Base-by-base conservation (phyloP, 2,797 vertebrate species). In the Eulemur rubriventer region DNA sequence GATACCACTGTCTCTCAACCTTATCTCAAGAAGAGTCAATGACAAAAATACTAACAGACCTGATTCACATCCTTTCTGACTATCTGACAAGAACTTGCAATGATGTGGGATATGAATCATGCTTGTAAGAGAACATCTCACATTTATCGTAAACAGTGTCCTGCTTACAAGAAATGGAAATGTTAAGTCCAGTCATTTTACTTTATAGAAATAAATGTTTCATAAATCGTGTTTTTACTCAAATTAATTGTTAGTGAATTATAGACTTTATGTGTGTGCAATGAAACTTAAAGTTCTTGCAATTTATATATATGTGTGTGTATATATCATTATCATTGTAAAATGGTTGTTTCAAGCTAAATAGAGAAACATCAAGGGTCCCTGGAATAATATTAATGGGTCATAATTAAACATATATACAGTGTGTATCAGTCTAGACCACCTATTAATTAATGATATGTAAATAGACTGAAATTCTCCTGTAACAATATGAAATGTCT, bases 11-110 rank as follows among this genome's bases (percentile, higher is more conserved):
- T 20, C n/a, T 35, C 35, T 92, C 2, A 67, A 57, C 4, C 28
- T 87, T n/a, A 63, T 59, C 59, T 81, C 30, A 61, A 75, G 59
- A 90, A 75, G 30, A 92, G 50, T 75, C n/a, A 79, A 55, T 59
- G 69, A 72, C 72, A n/a, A 70, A 80, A 80, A 61, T 41, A 46
- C 20, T 67, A 50, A 65, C 5, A 80, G 43, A 17, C 5, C 17
- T 96, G 91, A 87, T 81, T 94, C 70, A 92, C 2, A 48, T 87
- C 33, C 52, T 88, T 88, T 55, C 10, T 57, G 69, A 92, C 76
- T 90, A 17, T 89, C n/a, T 67, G 67, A 55, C 59, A 80, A 80
- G 18, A 89, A 17, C 28, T 89, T 76, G 16, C 18, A 17, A 18
- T 75, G 59, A 33, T 73, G 33, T 72, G 38, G 65, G 22, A 5